Evolutionary conservation across 2,113 vertebrate genomes (phyloP), one percentile per base, ranked within the genome.

Genomic region (Nicator chloris): DNA sequence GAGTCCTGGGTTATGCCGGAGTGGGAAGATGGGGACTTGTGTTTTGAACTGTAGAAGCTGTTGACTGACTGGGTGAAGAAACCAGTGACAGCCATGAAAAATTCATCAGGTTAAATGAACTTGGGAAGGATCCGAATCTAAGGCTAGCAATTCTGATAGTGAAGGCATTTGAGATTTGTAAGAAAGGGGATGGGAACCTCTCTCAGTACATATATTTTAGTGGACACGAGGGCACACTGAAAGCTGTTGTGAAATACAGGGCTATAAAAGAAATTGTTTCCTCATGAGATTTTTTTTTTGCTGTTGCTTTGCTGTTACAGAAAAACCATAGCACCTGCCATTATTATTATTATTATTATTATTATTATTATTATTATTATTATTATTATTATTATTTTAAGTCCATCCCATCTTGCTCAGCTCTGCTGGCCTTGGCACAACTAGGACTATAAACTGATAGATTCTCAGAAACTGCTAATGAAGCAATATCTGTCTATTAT

Each of bases 41-140:
- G 61, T 93, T 95, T 95, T 96, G 88, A 95, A 88, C 94, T 92
- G 71, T 16, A 63, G 93, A 47, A 90, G 68, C 33, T 92, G 50
- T 89, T 92, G 84, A 61, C 44, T 93, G 83, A 22, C 71, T 95
- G 82, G 72, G 66, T 91, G 82, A 86, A 86, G 84, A 88, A 95
- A 94, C 56, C 51, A n/a, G 65, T 66, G 87, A 60, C 39, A 78
- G 60, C n/a, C 60, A 84, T 96, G 92, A 96, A 94, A 94, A 71
- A 95, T 94, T 77, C 69, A 95, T 49, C 68, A 56, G 72, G 60
- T 90, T 94, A 94, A 93, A 73, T 49, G 93, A 90, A 90, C n/a
- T 86, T 71, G 76, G 86, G 82, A 92, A 77, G 47, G 70, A 76
- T 92, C 57, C 5, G 10, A 69, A 70, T 70, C 87, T 89, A 88